Percentiles rank a stretch among this genome's conserved stretches.
phyloP scores from a whole-genome alignment of 2,888 invertebrate species.

The Amaurobius ferox region DNA sequence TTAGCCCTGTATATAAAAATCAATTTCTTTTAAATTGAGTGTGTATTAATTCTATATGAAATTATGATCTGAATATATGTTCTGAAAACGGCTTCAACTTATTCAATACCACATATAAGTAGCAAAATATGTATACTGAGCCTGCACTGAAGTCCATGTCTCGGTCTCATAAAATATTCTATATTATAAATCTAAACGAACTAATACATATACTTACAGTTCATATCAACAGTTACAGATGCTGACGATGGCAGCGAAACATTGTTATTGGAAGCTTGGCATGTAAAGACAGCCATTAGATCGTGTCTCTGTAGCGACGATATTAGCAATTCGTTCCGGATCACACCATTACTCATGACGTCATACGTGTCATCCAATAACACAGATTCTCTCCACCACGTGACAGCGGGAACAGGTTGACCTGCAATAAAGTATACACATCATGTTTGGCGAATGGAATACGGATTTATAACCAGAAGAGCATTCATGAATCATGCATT shows the following conservation, averaged over 20 bases:
- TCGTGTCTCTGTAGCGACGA: conserved; percentile 87
- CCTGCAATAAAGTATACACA: conserved; percentile 76
- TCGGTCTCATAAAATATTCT: too few species aligned
- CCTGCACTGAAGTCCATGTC: too few species aligned
- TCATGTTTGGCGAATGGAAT: too few species aligned
- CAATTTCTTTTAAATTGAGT: too few species aligned
- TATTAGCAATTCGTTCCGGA: conserved; percentile 87
- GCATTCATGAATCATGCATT: too few species aligned
- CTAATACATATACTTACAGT: conserved; percentile 84
- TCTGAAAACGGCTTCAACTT: too few species aligned
- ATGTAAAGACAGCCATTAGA: conserved; percentile 90
- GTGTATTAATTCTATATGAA: too few species aligned
- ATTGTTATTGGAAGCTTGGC: conserved; percentile 90
- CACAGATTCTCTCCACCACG: conserved; percentile 73
- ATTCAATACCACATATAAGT: too few species aligned
- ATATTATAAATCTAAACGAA: not conserved
- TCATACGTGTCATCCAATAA: conserved; percentile 70
- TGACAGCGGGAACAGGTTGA: conserved; percentile 68
- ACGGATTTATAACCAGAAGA: too few species aligned
- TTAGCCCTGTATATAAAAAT: too few species aligned
- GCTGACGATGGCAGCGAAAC: conserved; percentile 87
- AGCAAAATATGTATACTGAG: too few species aligned
- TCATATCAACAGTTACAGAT: conserved; percentile 90
- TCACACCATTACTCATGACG: conserved; percentile 76
- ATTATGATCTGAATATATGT: too few species aligned